Evolutionary conservation across 2,113 vertebrate species (phyloP), one percentile per base, ranked within the genome.

Genomic region (Mobula hypostoma): DNA sequence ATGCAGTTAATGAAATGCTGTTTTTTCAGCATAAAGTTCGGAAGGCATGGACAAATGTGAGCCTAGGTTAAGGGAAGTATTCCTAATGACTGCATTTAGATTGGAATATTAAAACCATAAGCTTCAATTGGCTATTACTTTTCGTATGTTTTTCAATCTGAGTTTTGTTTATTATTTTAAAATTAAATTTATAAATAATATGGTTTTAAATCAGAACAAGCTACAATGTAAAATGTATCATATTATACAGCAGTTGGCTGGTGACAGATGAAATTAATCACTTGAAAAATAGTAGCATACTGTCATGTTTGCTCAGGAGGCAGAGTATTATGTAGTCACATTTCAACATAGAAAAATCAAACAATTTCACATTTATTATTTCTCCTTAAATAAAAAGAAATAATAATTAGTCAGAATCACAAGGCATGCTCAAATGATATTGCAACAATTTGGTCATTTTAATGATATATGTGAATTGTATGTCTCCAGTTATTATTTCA

Each of bases 231-330:
- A n/a, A 61, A 58, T 87, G 29, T 87, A 88, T 88, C 85, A 63
- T 88, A 15, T 88, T 58, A 88, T 15, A n/a, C 58, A 88, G 29
- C 85, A 88, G 12, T 88, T 88, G 85, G 85, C n/a, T 90, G 61
- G 27, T 90, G 61, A 90, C 27, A 90, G 85, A 90, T 90, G 61
- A 90, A 66, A 90, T 90, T 66, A 90, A 32, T 90, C 85, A 66
- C 85, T 66, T 66, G 56, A 87, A 61, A 87, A 87, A 87, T 87
- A 11, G 83, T 61, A 14, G 56, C 56, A 82, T 19, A 29, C 56
- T 61, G 12, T 21, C 29, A 56, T 1, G 56, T 61, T 87, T 61
- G 83, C 24, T 87, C 56, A 87, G 24, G 83, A 87, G 24, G 12
- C 11, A 87, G 9, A 61, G 56, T 12, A 87, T 87, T 14, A 61